Base-by-base conservation (phyloP, 2,888 invertebrate genomes). In the Heliconius erato region DNA sequence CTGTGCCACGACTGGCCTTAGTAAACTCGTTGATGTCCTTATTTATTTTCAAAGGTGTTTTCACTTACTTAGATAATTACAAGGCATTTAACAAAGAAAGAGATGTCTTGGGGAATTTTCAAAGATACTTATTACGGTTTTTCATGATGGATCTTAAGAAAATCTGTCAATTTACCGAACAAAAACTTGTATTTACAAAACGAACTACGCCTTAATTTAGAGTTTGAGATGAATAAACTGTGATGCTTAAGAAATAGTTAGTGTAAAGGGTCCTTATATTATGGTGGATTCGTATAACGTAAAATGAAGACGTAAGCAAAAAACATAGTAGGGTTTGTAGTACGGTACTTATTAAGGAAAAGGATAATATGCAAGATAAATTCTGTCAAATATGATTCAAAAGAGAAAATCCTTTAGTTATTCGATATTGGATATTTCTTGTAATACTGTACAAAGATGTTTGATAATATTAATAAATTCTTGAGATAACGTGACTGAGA, bases 231-330 rank as follows among this genome's bases (percentile, higher is more conserved):
- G 40, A 79, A 72, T 83, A 88, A 86, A 54, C 79, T 74, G 23
- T 65, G 7, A 19, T 1, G 19, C 32, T 49, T 32, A 35, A 65
- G 14, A 63, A 69, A 32, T 69, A 68, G 23, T 74, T 16, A 59
- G 32, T 16, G 16, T 16, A 74, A 49, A 71, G 68, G 80, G 77
- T 80, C 69, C 74, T 81, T 69, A 74, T 82, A 72, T 78, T 79
- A 79, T 85, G 86, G 86, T 77, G 81, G 83, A 65, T 82, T 85
- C 84, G 84, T 86, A 81, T 84, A 86, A 85, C 84, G 84, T 84
- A 86, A 88, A 88, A 87, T 87, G 88, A 85, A 85, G 87, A 76
- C 87, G 84, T 88, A 88, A 89, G 88, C 86, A 88, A 88, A 89
- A 89, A 90, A 89, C 89, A 89, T 89, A 26, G 88, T 86, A 86